Evolutionary conservation across 2,888 invertebrate genomes (phyloP).

Genomic region (Standfussiana lucernea): DNA sequence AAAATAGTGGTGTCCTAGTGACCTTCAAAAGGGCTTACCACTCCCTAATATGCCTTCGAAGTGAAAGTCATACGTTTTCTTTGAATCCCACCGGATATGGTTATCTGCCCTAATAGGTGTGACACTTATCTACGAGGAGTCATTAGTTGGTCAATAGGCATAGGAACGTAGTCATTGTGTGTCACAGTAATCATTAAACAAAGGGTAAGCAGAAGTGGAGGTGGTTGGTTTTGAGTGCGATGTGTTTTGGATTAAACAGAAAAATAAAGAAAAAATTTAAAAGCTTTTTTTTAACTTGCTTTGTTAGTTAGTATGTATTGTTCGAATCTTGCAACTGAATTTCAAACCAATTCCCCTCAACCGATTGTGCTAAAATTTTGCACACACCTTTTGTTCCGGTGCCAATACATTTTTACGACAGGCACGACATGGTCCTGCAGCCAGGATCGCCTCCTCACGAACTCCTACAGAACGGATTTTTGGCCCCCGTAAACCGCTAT

Average conservation of each 20-base stretch:
- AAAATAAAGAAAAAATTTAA: too few relatives aligned
- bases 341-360: too few relatives aligned
- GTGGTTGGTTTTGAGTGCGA: background rate
- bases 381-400: too few relatives aligned
- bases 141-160: constrained; percentile 34
- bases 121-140: constrained; percentile 32
- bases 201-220: background rate
- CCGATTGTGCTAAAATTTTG: too few relatives aligned
- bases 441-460: too few relatives aligned
- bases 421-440: too few relatives aligned
- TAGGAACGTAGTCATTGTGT: background rate
- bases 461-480: too few relatives aligned
- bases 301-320: too few relatives aligned
- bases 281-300: too few relatives aligned
- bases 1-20: background rate
- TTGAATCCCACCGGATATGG: constrained; percentile 4
- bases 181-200: background rate
- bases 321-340: too few relatives aligned
- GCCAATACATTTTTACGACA: too few relatives aligned
- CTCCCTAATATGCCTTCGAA: background rate
- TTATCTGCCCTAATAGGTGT: constrained; percentile 7
- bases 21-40: background rate
- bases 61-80: constrained; percentile 41
- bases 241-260: background rate
- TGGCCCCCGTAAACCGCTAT: too few relatives aligned